phyloP scores from a whole-genome alignment of 92 coral and sea anemone genomes.

The Ricordea florida region DNA sequence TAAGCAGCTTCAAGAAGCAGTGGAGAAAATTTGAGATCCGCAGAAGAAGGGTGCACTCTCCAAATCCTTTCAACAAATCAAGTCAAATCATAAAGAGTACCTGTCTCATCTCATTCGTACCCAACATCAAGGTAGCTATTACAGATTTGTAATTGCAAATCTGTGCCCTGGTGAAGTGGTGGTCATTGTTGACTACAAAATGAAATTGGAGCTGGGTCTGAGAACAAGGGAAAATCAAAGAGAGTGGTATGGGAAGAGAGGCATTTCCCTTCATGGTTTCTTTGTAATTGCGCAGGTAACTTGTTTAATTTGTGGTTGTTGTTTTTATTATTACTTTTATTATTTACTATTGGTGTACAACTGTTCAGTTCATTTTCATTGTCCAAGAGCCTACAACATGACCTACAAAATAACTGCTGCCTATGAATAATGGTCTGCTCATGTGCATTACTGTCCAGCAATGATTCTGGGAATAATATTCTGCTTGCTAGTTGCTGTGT shows the following conservation, averaged over 20 bases:
- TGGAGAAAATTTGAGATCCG: background rate
- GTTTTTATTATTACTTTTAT: background rate
- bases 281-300: slow-evolving; percentile 39
- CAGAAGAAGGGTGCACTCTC: background rate
- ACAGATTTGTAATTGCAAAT: slow-evolving; percentile 8
- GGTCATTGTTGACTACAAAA: slow-evolving; percentile 43
- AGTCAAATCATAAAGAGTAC: slow-evolving; percentile 1
- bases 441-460: too few species aligned
- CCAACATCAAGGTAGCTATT: slow-evolving; percentile 18
- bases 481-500: too few species aligned
- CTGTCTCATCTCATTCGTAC: slow-evolving; percentile 13
- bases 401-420: too few species aligned
- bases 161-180: slow-evolving; percentile 40
- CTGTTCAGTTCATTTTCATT: too few species aligned
- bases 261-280: slow-evolving; percentile 45
- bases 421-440: too few species aligned
- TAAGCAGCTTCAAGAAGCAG: background rate
- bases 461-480: too few species aligned
- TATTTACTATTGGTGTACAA: background rate
- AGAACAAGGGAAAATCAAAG: slow-evolving; percentile 38
- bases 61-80: background rate
- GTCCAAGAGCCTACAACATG: too few species aligned
- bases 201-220: slow-evolving; percentile 43
- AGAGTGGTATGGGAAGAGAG: slow-evolving; percentile 54
- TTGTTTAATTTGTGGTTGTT: too few species aligned